Base-by-base conservation (phyloP, 2,113 vertebrate species). In the Brachypodius melanocephalos region DNA sequence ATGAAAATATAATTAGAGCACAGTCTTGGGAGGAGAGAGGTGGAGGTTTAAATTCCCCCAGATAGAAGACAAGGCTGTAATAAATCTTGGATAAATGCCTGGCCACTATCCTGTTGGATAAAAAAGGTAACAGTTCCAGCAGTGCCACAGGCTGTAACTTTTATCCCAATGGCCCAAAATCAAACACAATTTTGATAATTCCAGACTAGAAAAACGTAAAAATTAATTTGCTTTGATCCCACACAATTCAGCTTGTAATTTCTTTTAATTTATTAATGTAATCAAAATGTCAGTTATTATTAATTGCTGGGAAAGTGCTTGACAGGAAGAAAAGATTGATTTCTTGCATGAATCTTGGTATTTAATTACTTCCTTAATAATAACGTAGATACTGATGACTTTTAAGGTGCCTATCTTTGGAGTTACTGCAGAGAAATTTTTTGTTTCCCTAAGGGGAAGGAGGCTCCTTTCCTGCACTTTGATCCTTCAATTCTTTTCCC, bases 401-500 rank as follows among this genome's bases (percentile, higher is more conserved):
- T 91, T 86, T 66, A 89, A 65, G 65, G 71, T 32, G 31, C 10
- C 6, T 51, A 48, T 63, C 12, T 25, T 49, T 63, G 32, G 48
- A 81, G 17, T 88, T 83, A 67, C 46, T 62, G 34, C 18, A 95
- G 49, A 83, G 7, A 34, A 57, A 28, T 95, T 6, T 7, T 54
- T 67, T 68, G 11, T 96, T 95, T 78, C 72, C 89, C 42, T 21
- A 93, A 99, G 99, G 98, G 98, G 18, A 98, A 97, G 65, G 99
- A 99, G 94, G 98, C 97, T 26, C 91, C 98, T 58, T 99, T 99
- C 77, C 67, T 67, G 4, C 91, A 98, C 90, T 99, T 99, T 12
- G 98, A 99, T 96, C 99, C 99, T 2, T 80, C 98, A 4, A 95
- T 97, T 82, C 97, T 99, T 95, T 99, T 99, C 71, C 99, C 99